phyloP scores from a whole-genome alignment of 1,140 invertebrate genomes.

The Hylaeus anthracinus region DNA sequence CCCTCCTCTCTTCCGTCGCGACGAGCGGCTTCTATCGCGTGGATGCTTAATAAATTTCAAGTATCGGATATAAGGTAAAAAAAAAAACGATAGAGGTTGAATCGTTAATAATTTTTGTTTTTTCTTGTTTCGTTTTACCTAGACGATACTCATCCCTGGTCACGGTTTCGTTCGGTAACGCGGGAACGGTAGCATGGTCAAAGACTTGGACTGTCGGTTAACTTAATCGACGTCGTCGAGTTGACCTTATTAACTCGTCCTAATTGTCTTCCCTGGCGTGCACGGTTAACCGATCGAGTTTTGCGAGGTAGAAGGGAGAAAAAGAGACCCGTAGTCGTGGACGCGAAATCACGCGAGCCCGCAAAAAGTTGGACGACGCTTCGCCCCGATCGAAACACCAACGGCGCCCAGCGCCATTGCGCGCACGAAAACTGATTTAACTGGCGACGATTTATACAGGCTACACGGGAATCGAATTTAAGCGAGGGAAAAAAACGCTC shows the following conservation, averaged over 20 bases:
- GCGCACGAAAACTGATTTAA: conserved; percentile 37
- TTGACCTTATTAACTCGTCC: conserved; percentile 52
- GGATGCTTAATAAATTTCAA: conserved; percentile 2
- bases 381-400: not conserved
- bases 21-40: not conserved
- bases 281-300: conserved; percentile 18
- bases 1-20: not conserved
- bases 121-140: no score
- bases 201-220: conserved; percentile 7
- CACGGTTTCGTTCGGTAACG: no score
- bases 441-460: conserved; percentile 41
- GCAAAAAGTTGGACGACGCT: not conserved
- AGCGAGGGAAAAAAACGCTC: conserved; percentile 24
- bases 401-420: not conserved
- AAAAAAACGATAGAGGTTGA: no score
- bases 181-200: no score
- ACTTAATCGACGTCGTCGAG: conserved; percentile 52
- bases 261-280: conserved; percentile 27
- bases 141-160: no score
- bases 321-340: not conserved
- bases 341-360: not conserved
- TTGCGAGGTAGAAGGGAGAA: not conserved
- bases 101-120: no score
- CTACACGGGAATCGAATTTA: conserved; percentile 47
- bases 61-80: no score